Percentiles rank a stretch among this genome's conserved stretches.
These are phyloP conservation scores for Cheilosia urbana DNA, from an alignment of 2,888 invertebrate species.

Conservation along the genomic window DNA sequence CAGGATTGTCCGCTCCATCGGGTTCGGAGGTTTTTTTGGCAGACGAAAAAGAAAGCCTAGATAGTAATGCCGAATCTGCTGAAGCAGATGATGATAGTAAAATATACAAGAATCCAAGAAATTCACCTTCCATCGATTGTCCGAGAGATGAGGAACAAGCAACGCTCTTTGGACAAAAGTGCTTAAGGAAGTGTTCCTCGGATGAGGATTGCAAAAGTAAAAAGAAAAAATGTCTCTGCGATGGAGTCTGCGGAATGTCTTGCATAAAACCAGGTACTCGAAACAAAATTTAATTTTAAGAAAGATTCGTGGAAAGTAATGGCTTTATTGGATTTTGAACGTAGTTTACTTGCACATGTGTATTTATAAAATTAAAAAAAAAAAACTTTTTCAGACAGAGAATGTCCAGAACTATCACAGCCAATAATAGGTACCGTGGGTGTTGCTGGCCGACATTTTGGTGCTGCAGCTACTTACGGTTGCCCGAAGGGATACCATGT, in stretches of 20 bases:
- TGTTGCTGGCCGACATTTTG: conserved; percentile 91
- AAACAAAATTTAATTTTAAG: neutral
- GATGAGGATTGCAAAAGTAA: conserved; percentile 98
- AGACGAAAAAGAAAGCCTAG: conserved; percentile 85
- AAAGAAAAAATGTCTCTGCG: conserved; percentile 98
- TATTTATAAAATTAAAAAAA: no score
- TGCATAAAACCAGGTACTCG: conserved; percentile 97
- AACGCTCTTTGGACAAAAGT: conserved; percentile 92
- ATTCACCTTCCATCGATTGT: conserved; percentile 93
- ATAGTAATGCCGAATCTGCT: conserved; percentile 84
- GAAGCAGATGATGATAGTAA: conserved; percentile 91
- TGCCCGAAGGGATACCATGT: conserved; percentile 96
- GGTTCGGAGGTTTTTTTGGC: conserved; percentile 79
- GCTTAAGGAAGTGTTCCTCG: conserved; percentile 95
- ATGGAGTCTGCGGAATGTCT: conserved; percentile 98
- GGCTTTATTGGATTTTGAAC: no score
- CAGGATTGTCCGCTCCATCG: conserved; percentile 74
- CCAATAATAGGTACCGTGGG: conserved; percentile 91
- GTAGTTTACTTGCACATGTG: no score
- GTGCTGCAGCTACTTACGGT: conserved; percentile 91
- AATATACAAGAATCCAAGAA: conserved; percentile 94
- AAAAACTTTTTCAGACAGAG: conserved; percentile 87
- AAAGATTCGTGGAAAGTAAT: neutral
- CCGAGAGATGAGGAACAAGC: conserved; percentile 95
- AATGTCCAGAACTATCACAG: conserved; percentile 91